These are phyloP conservation scores for Jordanella pulchra DNA, from an alignment of 2,797 vertebrate genomes.

Conservation along the genomic window DNA sequence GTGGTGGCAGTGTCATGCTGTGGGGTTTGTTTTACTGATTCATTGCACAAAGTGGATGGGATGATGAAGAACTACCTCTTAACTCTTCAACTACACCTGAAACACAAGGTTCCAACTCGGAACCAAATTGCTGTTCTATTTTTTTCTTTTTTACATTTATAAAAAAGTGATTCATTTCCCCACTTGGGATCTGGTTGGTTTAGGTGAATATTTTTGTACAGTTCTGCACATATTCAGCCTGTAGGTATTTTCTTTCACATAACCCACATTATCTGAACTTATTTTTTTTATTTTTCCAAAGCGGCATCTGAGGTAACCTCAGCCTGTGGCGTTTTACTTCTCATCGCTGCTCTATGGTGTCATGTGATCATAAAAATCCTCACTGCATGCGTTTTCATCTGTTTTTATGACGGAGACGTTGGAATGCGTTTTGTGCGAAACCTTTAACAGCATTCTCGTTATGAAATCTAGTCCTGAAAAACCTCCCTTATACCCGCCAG, in stretches of 20 bases:
- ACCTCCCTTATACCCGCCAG: constrained; percentile 4
- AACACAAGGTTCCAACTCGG: neutral
- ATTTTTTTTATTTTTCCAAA: no score
- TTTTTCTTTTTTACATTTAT: no score
- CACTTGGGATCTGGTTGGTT: no score
- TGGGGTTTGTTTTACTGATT: no score
- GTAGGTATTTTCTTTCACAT: neutral
- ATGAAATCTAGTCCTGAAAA: constrained; percentile 1
- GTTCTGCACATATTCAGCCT: no score
- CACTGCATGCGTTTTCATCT: neutral
- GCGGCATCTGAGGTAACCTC: neutral
- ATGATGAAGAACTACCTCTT: neutral
- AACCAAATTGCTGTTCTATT: no score
- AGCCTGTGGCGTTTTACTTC: neutral
- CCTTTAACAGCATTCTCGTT: neutral
- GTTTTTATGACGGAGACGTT: neutral
- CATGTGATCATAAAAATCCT: neutral
- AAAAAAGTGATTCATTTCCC: no score
- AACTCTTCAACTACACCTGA: neutral
- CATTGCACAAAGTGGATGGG: no score
- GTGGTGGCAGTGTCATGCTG: no score
- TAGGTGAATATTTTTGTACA: no score
- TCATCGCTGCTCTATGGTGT: neutral
- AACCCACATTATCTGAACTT: neutral
- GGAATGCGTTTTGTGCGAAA: neutral